Evolutionary conservation across 1,140 invertebrate genomes (phyloP), one percentile per base, ranked within the genome.

Genomic region (Sitophilus oryzae): DNA sequence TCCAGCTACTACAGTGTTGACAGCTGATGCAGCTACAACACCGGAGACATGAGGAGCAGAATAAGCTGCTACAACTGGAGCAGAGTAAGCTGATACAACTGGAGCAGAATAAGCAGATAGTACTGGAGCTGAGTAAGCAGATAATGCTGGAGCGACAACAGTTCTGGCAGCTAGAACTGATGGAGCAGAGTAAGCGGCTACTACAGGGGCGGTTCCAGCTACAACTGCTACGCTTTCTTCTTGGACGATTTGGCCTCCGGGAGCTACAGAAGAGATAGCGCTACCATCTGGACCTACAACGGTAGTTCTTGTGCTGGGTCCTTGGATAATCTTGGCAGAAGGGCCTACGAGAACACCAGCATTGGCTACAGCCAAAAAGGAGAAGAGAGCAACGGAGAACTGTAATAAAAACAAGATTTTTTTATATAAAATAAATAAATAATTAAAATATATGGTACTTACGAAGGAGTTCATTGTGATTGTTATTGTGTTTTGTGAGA

Each of bases 211-310:
- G 1, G 45, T n/a, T 11, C 46, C 34, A 19, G 52, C 44, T 11
- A 46, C 43, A 54, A 54, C 52, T 46, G 25, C 45, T 35, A 43
- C 21, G 16, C 15, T 19, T 23, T 61, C 56, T 43, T 62, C 60
- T n/a, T 56, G 51, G 15, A 64, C 18, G 23, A 66, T 56, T 37
- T 49, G 20, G n/a, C 64, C 64, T 20, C 64, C 64, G 40, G 58
- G 59, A 19, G 51, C 49, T 34, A 57, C 63, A n/a, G 62, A 34
- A 34, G 48, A 52, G 47, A 66, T 66, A 8, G 57, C 50, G 41
- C 64, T 66, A 22, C 64, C 64, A 23, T 66, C 64, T 6, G 58
- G 58, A 10, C 64, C 64, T 36, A 64, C 54, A n/a, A 66, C 36
- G 8, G 55, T 64, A 36, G 64, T 49, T 47, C 46, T 62, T 30